These are phyloP conservation scores for Oscheius sp. DNA, from an alignment of 2,888 invertebrate genomes.

Conservation along the genomic window DNA sequence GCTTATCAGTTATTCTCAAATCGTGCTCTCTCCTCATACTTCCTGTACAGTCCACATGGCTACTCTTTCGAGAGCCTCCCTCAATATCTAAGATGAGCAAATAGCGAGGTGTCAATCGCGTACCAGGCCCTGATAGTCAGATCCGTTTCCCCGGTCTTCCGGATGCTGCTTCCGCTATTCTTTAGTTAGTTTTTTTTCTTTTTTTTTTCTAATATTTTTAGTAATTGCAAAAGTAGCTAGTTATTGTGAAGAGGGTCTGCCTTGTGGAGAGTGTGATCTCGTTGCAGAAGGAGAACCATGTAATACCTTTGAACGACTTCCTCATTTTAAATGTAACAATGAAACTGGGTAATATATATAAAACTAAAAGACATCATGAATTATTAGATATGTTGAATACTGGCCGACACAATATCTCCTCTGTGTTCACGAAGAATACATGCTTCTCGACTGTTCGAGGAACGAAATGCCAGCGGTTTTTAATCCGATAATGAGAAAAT, in stretches of 20 bases:
- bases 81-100: conserved; percentile 25
- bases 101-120: conserved; percentile 31
- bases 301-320: conserved; percentile 45
- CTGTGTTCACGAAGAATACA: conserved; percentile 49
- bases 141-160: conserved; percentile 19
- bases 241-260: conserved; percentile 55
- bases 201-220: background rate
- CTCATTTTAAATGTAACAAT: conserved; percentile 45
- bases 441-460: conserved; percentile 29
- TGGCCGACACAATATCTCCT: conserved; percentile 46
- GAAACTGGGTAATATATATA: background rate
- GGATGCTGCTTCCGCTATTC: conserved; percentile 14
- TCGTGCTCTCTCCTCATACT: conserved; percentile 11
- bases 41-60: too few species aligned
- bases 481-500: conserved; percentile 49
- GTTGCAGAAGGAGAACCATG: conserved; percentile 42
- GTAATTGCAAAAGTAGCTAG: background rate
- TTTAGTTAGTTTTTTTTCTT: background rate
- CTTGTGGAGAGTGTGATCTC: conserved; percentile 55
- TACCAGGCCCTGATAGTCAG: conserved; percentile 28
- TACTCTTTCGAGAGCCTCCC: conserved; percentile 5
- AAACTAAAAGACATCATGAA: conserved; percentile 4
- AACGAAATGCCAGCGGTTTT: conserved; percentile 40
- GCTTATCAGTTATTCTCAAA: too few species aligned
- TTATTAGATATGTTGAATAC: conserved; percentile 44